Evolutionary conservation across 2,888 invertebrate genomes (phyloP).

Genomic region (Phaonia tiefii): DNA sequence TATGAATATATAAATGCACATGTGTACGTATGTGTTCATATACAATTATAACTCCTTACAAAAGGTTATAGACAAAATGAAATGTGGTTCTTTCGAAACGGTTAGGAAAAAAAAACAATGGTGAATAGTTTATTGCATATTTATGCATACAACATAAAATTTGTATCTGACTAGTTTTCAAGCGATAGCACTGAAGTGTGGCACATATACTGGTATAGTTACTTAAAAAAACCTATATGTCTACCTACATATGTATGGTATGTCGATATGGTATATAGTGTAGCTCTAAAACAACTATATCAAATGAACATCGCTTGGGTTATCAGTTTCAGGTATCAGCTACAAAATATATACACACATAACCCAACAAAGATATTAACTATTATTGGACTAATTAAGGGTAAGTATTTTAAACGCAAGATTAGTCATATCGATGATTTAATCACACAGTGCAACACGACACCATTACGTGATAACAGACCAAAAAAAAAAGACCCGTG

Average conservation of each 20-base stretch:
- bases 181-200: conserved; percentile 9
- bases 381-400: too few species aligned
- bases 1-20: background rate
- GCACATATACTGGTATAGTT: background rate
- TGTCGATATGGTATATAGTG: conserved; percentile 12
- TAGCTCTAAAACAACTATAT: conserved; percentile 32
- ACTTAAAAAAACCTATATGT: background rate
- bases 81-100: conserved; percentile 23
- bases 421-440: too few species aligned
- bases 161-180: conserved; percentile 59
- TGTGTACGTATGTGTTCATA: background rate
- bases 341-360: conserved; percentile 30
- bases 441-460: too few species aligned
- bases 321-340: conserved; percentile 67
- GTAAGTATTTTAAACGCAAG: too few species aligned
- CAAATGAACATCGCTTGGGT: conserved; percentile 58
- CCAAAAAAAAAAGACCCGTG: too few species aligned
- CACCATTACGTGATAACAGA: too few species aligned
- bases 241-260: conserved; percentile 9
- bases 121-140: conserved; percentile 65
- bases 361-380: too few species aligned
- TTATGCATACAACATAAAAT: conserved; percentile 57
- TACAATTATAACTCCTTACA: background rate
- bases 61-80: conserved; percentile 34
- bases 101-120: conserved; percentile 64